Base-by-base conservation (phyloP, 1,140 invertebrate species). In the Chymomyza costata region DNA sequence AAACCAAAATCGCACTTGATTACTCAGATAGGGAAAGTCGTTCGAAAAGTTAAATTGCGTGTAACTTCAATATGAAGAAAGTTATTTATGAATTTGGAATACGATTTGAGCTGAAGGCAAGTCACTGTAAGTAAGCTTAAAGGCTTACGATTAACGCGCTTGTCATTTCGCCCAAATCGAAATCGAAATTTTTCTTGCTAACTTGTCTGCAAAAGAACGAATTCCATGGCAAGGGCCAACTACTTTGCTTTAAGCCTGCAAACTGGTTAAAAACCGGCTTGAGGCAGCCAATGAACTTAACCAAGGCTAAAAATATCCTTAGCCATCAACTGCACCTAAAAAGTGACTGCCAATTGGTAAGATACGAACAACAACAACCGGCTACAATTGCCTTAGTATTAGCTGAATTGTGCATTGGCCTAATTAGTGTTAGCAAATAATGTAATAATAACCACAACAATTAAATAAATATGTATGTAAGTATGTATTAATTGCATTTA, bases 261-360 rank as follows among this genome's bases (percentile, higher is more conserved):
- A 8, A 7, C 2, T 8, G 19, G 8, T 13, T 6, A 14, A 8
- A 34, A 11, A 7, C 16, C 13, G 50, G 30, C 18, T 14, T n/a
- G n/a, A n/a, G n/a, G 34, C 8, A 25, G 21, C 37, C 32, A 46
- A 37, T 32, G 48, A n/a, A n/a, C n/a, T n/a, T n/a, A n/a, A n/a
- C 30, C 69, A 74, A 74, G 68, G 64, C 39, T 63, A 55, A 78
- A 66, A 66, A 76, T 76, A 76, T 76, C 78, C 78, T 55, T 76
- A 76, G 71, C 14, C 8, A 3, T 16, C 49, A 50, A 49, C 54
- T 62, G 49, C 59, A 34, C 30, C n/a, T n/a, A 54, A 10, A 31
- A 49, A 45, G 35, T 39, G 31, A 28, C 31, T n/a, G n/a, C n/a
- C n/a, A n/a, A n/a, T n/a, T n/a, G n/a, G n/a, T 43, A 41, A 25